A percentile compares a stretch with the other conserved stretches of the same genome.
These are phyloP conservation scores for Ctenopoma multispine DNA, from an alignment of 2,797 vertebrate genomes.

Conservation along the genomic window DNA sequence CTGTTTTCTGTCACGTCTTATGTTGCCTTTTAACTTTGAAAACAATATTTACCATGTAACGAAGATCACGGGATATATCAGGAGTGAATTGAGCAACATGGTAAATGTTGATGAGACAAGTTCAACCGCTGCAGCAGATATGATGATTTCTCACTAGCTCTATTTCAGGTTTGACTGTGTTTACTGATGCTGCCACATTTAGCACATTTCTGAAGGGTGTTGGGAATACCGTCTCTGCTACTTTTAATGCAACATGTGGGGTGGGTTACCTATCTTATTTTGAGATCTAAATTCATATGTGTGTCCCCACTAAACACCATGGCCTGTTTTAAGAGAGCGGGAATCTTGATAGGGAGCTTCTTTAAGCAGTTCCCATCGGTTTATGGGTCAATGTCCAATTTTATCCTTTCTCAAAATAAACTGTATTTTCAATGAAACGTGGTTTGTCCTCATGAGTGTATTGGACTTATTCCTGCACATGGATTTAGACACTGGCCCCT, in stretches of 20 bases:
- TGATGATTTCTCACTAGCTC: conserved; percentile 8
- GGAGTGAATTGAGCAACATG: conserved; percentile 14
- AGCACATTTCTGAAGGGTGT: conserved; percentile 30
- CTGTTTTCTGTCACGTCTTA: background rate
- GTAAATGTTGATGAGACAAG: too few species aligned
- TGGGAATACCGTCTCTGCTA: conserved; percentile 28
- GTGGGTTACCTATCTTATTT: conserved; percentile 23
- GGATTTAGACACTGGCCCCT: conserved; percentile 1
- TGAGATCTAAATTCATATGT: conserved; percentile 17
- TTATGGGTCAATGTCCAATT: conserved; percentile 52
- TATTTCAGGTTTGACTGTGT: conserved; percentile 26
- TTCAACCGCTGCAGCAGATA: conserved; percentile 8
- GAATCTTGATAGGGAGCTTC: conserved; percentile 31
- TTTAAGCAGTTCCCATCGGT: conserved; percentile 45
- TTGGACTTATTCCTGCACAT: conserved; percentile 21
- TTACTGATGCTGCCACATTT: conserved; percentile 12
- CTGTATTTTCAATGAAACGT: conserved; percentile 65
- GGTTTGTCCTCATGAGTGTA: conserved; percentile 35
- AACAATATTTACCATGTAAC: background rate
- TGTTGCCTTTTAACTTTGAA: background rate
- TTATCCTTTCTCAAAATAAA: conserved; percentile 68
- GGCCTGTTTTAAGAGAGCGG: conserved; percentile 17
- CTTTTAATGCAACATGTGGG: conserved; percentile 19
- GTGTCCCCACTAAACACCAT: background rate
- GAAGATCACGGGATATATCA: conserved; percentile 9